Conservation (phyloP, 2,113 vertebrate species). For the Chaenocephalus aceratus region DNA sequence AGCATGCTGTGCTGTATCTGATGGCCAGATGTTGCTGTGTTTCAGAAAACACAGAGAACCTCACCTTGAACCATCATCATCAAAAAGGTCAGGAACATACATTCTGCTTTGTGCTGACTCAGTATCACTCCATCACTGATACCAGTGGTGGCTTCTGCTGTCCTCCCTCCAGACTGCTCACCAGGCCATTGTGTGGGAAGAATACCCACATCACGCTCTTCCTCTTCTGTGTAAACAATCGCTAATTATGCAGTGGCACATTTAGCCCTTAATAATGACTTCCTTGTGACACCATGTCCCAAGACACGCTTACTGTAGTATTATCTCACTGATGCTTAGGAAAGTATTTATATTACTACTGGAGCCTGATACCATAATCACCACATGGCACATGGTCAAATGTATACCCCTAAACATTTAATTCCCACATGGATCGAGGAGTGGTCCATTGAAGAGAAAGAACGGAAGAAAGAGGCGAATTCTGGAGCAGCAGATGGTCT, state of each 20-base stretch:
- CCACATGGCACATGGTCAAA: constrained; percentile 38
- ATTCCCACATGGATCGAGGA: constrained; percentile 44
- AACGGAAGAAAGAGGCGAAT: constrained; percentile 17
- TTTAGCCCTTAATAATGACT: constrained; percentile 44
- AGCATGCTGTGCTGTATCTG: constrained; percentile 3
- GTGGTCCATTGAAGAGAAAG: constrained; percentile 33
- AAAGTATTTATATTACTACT: constrained; percentile 34
- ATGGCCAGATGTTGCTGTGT: constrained; percentile 55
- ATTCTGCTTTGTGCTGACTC: constrained; percentile 47
- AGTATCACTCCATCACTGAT: constrained; percentile 31
- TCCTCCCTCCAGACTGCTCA: neutral
- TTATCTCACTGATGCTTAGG: constrained; percentile 23
- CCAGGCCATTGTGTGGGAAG: neutral
- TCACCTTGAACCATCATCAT: constrained; percentile 65
- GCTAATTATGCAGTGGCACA: constrained; percentile 22
- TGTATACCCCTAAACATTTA: constrained; percentile 45
- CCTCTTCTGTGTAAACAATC: constrained; percentile 32
- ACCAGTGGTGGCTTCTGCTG: constrained; percentile 9
- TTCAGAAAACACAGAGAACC: constrained; percentile 13
- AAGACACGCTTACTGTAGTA: constrained; percentile 23
- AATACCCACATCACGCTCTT: neutral
- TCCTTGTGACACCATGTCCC: constrained; percentile 39
- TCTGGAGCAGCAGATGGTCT: constrained; percentile 74
- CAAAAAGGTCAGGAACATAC: constrained; percentile 22
- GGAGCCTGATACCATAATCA: constrained; percentile 32